Conservation (phyloP, 2,888 invertebrate genomes). For the Tipula unca region DNA sequence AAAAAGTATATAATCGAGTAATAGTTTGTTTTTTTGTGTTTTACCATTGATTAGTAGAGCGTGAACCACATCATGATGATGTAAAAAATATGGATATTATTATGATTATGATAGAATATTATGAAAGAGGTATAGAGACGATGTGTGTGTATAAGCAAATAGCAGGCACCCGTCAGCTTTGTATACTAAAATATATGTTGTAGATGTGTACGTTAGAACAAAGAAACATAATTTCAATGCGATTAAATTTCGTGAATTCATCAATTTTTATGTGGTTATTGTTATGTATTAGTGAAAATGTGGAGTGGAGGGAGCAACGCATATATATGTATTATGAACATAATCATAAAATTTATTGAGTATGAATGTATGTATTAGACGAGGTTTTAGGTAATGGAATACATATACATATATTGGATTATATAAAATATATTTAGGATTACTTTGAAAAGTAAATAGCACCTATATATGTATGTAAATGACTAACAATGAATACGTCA, state of each 20-base stretch:
- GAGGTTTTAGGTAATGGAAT: background rate
- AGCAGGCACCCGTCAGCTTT: background rate
- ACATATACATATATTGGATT: background rate
- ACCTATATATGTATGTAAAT: too few relatives aligned
- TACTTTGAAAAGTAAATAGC: background rate
- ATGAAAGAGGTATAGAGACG: background rate
- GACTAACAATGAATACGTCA: background rate
- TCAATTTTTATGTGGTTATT: background rate
- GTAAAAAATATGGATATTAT: too few relatives aligned
- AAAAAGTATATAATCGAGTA: background rate
- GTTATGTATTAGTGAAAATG: background rate
- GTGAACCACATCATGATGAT: background rate
- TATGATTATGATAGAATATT: background rate
- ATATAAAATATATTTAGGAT: background rate
- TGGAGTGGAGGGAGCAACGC: background rate
- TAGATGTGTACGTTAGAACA: background rate
- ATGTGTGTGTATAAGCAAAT: background rate
- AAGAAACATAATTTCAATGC: background rate
- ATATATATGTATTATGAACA: background rate
- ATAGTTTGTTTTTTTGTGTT: background rate
- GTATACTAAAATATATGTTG: background rate
- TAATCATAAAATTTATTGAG: background rate
- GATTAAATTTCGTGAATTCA: conserved; percentile 14
- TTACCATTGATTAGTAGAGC: background rate
- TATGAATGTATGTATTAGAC: background rate